These are phyloP conservation scores for Xerus rutilus DNA, from an alignment of 2,797 vertebrate genomes.

Conservation along the genomic window DNA sequence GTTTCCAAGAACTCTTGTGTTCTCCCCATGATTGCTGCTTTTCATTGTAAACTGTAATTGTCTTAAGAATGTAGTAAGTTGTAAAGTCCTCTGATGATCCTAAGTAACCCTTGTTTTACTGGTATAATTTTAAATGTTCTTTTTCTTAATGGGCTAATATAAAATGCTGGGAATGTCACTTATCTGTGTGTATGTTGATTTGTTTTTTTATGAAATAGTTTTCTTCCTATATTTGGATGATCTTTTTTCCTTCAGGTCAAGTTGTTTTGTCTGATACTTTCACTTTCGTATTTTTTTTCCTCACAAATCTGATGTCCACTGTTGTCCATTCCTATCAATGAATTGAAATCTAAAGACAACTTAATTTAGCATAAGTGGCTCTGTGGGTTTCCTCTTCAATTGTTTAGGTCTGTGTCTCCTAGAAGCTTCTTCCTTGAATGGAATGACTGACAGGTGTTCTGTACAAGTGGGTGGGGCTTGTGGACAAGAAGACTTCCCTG, in stretches of 20 bases:
- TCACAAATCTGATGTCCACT: background rate
- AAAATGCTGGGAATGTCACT: background rate
- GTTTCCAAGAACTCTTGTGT: background rate
- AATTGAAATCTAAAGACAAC: conserved; percentile 34
- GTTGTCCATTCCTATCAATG: background rate
- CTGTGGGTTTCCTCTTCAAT: conserved; percentile 27
- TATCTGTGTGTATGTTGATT: background rate
- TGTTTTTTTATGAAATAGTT: background rate
- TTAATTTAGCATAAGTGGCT: conserved; percentile 17
- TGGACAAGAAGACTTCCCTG: background rate
- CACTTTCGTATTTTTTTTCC: background rate
- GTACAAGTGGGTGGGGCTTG: background rate
- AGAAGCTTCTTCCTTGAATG: background rate
- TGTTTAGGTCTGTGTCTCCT: conserved; percentile 32
- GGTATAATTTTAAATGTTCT: conserved; percentile 11
- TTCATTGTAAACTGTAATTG: background rate
- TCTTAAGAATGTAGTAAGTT: background rate
- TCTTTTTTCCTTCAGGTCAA: background rate
- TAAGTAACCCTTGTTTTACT: conserved; percentile 33
- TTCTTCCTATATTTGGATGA: background rate
- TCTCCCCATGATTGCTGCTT: background rate
- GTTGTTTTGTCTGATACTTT: conserved; percentile 44
- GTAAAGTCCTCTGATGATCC: background rate
- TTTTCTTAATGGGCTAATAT: background rate
- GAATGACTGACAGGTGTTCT: background rate